Evolutionary conservation across 1,140 invertebrate genomes (phyloP).

Genomic region (Cydia splendana): DNA sequence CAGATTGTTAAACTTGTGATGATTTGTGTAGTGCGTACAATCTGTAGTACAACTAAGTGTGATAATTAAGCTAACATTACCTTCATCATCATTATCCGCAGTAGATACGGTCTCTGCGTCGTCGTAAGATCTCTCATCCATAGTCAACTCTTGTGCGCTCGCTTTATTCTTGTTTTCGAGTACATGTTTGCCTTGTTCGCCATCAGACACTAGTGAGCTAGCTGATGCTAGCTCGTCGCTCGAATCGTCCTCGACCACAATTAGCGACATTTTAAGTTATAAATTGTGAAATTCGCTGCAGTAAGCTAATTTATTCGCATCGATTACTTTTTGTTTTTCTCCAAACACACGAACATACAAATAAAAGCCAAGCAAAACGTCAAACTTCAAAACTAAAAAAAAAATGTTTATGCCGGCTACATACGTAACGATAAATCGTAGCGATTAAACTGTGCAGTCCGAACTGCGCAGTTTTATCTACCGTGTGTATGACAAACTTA

Average conservation of each 20-base stretch:
- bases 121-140: neutral
- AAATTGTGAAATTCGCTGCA: neutral
- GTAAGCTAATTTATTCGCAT: neutral
- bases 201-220: neutral
- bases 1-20: neutral
- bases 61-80: neutral
- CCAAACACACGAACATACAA: neutral
- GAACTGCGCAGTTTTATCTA: too few relatives aligned
- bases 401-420: too few relatives aligned
- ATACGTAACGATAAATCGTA: too few relatives aligned
- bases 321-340: neutral
- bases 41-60: too few relatives aligned
- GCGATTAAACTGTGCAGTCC: too few relatives aligned
- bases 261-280: slow-evolving; percentile 28
- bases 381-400: neutral
- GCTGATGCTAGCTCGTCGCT: neutral
- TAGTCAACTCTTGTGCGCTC: neutral
- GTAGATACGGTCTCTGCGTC: neutral
- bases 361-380: neutral
- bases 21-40: too few relatives aligned
- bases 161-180: neutral
- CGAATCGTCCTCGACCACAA: slow-evolving; percentile 11
- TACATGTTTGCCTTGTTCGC: neutral
- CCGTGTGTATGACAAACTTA: too few relatives aligned
- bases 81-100: neutral